Percentiles rank a stretch among this genome's conserved stretches.
These are phyloP conservation scores for Trachelipus rathkii DNA, from an alignment of 1,140 invertebrate genomes.

Conservation along the genomic window DNA sequence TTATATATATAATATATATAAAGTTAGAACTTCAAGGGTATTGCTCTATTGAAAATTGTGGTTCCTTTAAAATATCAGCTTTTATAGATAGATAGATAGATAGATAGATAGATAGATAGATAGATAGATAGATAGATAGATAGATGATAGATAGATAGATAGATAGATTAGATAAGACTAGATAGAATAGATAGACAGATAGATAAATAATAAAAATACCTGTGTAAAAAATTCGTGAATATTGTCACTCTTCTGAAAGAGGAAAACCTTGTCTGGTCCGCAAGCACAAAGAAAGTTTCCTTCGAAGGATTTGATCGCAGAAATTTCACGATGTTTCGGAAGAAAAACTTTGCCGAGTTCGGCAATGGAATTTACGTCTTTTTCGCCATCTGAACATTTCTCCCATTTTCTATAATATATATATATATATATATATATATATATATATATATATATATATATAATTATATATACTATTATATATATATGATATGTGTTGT, in stretches of 20 bases:
- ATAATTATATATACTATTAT: too few species aligned
- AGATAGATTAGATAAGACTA: not conserved
- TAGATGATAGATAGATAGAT: not conserved
- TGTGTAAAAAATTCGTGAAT: constrained; percentile 41
- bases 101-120: not conserved
- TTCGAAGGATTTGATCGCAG: constrained; percentile 32
- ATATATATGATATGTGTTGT: too few species aligned
- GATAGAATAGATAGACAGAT: not conserved
- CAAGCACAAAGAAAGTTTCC: constrained; percentile 44
- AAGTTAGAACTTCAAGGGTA: too few species aligned
- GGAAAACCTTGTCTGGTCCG: constrained; percentile 43
- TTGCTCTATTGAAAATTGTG: too few species aligned
- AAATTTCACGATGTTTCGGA: constrained; percentile 36
- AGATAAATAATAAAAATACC: constrained; percentile 19
- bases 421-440: too few species aligned
- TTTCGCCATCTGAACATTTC: not conserved
- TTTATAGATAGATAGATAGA: not conserved
- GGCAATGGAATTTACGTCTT: not conserved
- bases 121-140: not conserved
- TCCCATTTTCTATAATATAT: not conserved
- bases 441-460: too few species aligned
- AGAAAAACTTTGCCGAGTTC: constrained; percentile 1
- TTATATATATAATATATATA: too few species aligned
- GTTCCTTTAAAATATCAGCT: not conserved
- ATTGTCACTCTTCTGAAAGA: constrained; percentile 44